Evolutionary conservation across 2,113 vertebrate genomes (phyloP), one percentile per base, ranked within the genome.

Genomic region (Austrofundulus limnaeus): DNA sequence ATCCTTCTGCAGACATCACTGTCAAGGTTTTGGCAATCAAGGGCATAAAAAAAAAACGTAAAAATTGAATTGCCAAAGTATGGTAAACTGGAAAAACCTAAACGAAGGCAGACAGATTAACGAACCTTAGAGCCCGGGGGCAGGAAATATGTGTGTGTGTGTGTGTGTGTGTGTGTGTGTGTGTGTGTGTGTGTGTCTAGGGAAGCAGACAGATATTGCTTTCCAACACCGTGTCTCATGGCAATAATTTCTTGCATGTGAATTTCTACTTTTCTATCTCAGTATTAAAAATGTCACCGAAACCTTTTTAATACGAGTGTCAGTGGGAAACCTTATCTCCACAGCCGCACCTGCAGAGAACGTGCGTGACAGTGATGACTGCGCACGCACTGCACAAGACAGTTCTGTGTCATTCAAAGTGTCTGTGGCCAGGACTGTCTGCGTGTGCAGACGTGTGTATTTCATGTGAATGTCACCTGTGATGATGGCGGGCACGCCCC

Each of bases 401-500:
- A 7, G 25, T 14, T 12, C 21, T 25, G 21, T 16, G 4, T 42
- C 51, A 52, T 15, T 1, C 25, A 55, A 17, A n/a, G 47, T 47
- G 10, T 13, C n/a, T 48, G 37, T 41, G 21, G 46, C 20, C 24
- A n/a, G n/a, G n/a, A n/a, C n/a, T n/a, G n/a, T n/a, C n/a, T n/a
- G n/a, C n/a, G n/a, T n/a, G n/a, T n/a, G 31, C 31, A 37, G 0
- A 15, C n/a, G 43, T 12, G 37, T 0, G n/a, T 3, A 50, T 63
- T 52, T 46, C 19, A 13, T 19, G 24, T 77, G 31, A 34, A 34
- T 10, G 8, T 5, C 72, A 98, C 97, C 97, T 8, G 96, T 95
- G 84, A 99, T 95, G 72, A 99, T 95, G n/a, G 97, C 96, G 0
- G 97, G 96, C 23, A 97, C 94, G 0, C 97, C 97, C 96, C 96